A percentile compares a stretch with the other conserved stretches of the same genome.
Evolutionary conservation across 2,888 invertebrate species (phyloP).

Genomic region (Drosophila fulvimacula): DNA sequence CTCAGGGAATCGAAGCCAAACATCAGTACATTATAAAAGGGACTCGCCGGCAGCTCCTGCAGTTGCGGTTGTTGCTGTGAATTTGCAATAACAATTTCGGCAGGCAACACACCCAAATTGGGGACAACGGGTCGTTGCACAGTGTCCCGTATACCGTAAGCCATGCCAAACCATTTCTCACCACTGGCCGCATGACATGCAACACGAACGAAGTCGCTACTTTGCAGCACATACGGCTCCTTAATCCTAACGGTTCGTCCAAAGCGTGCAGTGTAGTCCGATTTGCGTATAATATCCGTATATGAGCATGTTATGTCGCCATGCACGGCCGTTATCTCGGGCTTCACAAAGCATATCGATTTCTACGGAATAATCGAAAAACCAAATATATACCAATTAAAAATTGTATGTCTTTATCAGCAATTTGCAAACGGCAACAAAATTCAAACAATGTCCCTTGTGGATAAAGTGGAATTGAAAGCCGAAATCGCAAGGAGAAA

Average conservation of each 20-base stretch:
- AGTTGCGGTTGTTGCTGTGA: conserved; percentile 63
- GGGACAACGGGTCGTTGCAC: conserved; percentile 77
- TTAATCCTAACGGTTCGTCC: conserved; percentile 86
- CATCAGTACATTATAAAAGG: conserved; percentile 89
- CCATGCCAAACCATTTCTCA: conserved; percentile 88
- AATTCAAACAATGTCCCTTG: neutral
- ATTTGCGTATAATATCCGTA: conserved; percentile 89
- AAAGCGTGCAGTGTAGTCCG: conserved; percentile 87
- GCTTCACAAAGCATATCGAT: conserved; percentile 83
- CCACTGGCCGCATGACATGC: conserved; percentile 86
- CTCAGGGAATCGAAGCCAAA: conserved; percentile 96
- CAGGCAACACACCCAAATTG: conserved; percentile 60
- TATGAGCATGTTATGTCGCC: conserved; percentile 86
- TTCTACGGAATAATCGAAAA: conserved; percentile 60
- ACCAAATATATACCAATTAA: neutral
- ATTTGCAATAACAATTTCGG: conserved; percentile 60
- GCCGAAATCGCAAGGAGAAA: neutral
- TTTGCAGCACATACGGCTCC: conserved; percentile 87
- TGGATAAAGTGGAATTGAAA: neutral
- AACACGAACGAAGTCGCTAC: conserved; percentile 90
- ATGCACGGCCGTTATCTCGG: conserved; percentile 78
- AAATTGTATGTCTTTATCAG: neutral
- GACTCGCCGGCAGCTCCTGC: conserved; percentile 55
- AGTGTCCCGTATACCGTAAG: conserved; percentile 86
- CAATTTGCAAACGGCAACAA: neutral